These are phyloP conservation scores for Beroe ovata DNA, from an alignment of 37 sponge, comb jelly and placozoan species.

Conservation along the genomic window DNA sequence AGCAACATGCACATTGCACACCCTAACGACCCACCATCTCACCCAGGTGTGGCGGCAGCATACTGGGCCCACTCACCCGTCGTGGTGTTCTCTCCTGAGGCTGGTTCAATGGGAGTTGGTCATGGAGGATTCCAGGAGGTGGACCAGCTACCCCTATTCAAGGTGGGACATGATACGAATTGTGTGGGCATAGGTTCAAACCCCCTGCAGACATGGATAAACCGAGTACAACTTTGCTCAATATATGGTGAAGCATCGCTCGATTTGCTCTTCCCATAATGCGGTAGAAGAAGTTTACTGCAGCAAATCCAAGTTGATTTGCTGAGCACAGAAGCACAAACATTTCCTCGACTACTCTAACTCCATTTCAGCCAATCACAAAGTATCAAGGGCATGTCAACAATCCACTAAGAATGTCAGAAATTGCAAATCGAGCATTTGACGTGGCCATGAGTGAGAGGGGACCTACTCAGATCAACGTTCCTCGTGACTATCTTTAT, in stretches of 20 bases:
- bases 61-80: slow-evolving; percentile 61
- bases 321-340: no score
- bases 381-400: slow-evolving; percentile 54
- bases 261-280: not conserved
- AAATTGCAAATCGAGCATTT: slow-evolving; percentile 22
- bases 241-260: no score
- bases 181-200: no score
- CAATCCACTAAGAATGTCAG: slow-evolving; percentile 8
- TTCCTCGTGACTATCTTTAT: slow-evolving; percentile 29
- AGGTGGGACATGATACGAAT: no score
- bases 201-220: no score
- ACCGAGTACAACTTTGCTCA: no score
- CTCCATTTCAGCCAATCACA: slow-evolving; percentile 31
- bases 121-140: slow-evolving; percentile 55
- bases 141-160: slow-evolving; percentile 37
- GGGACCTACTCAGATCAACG: slow-evolving; percentile 41
- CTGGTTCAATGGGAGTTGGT: not conserved
- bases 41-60: slow-evolving; percentile 1
- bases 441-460: slow-evolving; percentile 38
- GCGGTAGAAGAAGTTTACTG: no score
- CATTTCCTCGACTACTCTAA: no score
- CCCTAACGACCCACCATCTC: no score
- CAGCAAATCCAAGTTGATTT: no score
- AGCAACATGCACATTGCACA: not conserved
- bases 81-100: slow-evolving; percentile 7